Evolutionary conservation across 1,140 invertebrate genomes (phyloP), one percentile per base, ranked within the genome.

Genomic region (Littorina saxatilis): DNA sequence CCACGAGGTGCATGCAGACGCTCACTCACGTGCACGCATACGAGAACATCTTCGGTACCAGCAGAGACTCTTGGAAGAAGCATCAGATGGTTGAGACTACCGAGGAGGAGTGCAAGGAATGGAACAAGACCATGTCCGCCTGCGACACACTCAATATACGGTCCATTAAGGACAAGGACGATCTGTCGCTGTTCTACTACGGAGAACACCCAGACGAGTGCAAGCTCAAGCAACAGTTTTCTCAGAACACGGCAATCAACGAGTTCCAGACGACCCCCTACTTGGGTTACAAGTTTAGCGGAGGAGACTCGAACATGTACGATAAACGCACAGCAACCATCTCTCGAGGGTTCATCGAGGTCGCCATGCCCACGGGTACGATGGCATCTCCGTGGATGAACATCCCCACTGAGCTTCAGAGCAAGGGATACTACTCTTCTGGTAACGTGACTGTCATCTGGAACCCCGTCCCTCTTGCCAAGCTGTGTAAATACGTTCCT

Each of bases 31-130:
- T 74, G 11, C 43, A 74, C 72, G 72, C 72, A 9, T 74, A 74
- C 35, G 72, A 74, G 39, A 74, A 74, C 72, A 35, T 74, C 13
- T 27, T 74, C 35, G 72, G 72, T 74, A 74, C 72, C 72, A n/a
- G 29, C 72, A 74, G 72, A 27, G 72, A 40, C 72, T 7, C 72
- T n/a, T 74, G 72, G 72, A 37, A 13, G 27, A 74, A 74, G 72
- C 39, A 32, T 35, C 27, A 35, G 7, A 27, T 32, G 23, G 13
- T 37, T 7, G 72, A 40, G 35, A 74, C 72, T 9, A 74, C 72
- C 29, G 17, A n/a, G 11, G 43, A 47, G 43, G 72, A 74, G 27
- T 74, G 72, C 35, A 9, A 37, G 72, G 39, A 40, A 47, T 74
- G 72, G 72, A 74, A 40, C 23, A n/a, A 27, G 27, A 32, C 27